Conservation (phyloP, 2,888 invertebrate species). For the Chesias legatella region DNA sequence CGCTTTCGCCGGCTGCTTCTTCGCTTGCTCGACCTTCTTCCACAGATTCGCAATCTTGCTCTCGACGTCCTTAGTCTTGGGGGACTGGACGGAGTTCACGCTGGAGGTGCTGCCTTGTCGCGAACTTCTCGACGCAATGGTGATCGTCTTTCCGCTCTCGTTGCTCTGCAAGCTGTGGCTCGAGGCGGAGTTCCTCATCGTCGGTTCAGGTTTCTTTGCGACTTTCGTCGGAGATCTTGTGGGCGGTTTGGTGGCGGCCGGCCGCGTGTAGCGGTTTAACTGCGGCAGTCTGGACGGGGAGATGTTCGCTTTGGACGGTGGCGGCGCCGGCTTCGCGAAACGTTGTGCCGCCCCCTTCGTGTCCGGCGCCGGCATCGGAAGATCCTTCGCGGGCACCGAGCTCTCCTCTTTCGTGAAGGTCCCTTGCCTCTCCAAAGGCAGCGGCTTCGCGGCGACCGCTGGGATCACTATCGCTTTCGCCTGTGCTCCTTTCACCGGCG, state of each 20-base stretch:
- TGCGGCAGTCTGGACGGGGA: constrained; percentile 72
- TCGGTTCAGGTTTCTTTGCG: constrained; percentile 44
- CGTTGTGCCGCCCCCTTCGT: constrained; percentile 44
- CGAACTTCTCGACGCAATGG: constrained; percentile 55
- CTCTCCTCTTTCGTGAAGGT: constrained; percentile 95
- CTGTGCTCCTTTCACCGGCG: constrained; percentile 49
- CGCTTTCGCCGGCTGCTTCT: constrained; percentile 78
- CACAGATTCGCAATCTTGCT: constrained; percentile 90
- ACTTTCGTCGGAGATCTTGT: constrained; percentile 42
- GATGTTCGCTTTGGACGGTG: constrained; percentile 56
- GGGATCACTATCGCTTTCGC: constrained; percentile 48
- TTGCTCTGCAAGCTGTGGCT: constrained; percentile 80
- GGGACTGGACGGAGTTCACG: constrained; percentile 81
- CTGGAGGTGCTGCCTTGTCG: constrained; percentile 75
- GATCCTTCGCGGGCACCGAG: constrained; percentile 57
- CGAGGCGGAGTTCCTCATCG: constrained; percentile 75
- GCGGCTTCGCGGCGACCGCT: constrained; percentile 54
- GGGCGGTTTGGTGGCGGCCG: constrained; percentile 46
- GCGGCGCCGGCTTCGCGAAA: constrained; percentile 45
- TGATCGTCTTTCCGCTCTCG: constrained; percentile 70
- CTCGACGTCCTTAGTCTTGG: constrained; percentile 83
- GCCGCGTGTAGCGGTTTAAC: constrained; percentile 47
- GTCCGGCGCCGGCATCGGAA: constrained; percentile 58
- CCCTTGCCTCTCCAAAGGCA: constrained; percentile 88
- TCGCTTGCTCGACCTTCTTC: constrained; percentile 87